Base-by-base conservation (phyloP, 1,140 invertebrate genomes). In the Pseudomyrmex pallidus region DNA sequence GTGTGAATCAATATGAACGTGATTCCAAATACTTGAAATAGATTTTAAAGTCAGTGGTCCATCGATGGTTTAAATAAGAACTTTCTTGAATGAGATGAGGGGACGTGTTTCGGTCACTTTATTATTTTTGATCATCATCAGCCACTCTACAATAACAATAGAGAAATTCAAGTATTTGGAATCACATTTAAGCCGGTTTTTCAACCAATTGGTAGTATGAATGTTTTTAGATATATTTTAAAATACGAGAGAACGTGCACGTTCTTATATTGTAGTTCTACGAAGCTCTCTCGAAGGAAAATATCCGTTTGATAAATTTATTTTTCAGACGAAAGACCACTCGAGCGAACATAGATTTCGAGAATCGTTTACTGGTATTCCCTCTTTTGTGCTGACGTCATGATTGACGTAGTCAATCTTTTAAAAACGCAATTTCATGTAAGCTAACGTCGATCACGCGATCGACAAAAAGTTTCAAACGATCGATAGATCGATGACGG, bases 401-500 rank as follows among this genome's bases (percentile, higher is more conserved):
- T 66, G 22, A 66, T 17, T 77, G 62, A 77, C 50, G 52, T 9
- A 10, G 50, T 7, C 22, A 61, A 56, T 22, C 15, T 62, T 59
- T 66, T 22, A 77, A 15, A 15, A 66, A 57, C 13, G 62, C 17
- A 15, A 50, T 44, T 76, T 76, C 44, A 52, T 48, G 22, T 46
- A 46, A 66, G 1, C 15, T n/a, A 46, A 66, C 56, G n/a, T 66
- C 10, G 46, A 62, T 62, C 74, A 12, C 12, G 61, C 48, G 48
- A 56, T 46, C n/a, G 50, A 62, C 12, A 56, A 56, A 46, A 66
- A 77, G 20, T 46, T 20, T 0, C 62, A 9, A 2, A 44, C 46
- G 54, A 80, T 57, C 15, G n/a, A 59, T 15, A 48, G 20, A 22
- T 22, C n/a, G 22, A 52, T 74, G 22, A 74, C 17, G 17, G 17